Base-by-base conservation (phyloP, 2,888 invertebrate species). In the Scrobipalpa atriplicella region DNA sequence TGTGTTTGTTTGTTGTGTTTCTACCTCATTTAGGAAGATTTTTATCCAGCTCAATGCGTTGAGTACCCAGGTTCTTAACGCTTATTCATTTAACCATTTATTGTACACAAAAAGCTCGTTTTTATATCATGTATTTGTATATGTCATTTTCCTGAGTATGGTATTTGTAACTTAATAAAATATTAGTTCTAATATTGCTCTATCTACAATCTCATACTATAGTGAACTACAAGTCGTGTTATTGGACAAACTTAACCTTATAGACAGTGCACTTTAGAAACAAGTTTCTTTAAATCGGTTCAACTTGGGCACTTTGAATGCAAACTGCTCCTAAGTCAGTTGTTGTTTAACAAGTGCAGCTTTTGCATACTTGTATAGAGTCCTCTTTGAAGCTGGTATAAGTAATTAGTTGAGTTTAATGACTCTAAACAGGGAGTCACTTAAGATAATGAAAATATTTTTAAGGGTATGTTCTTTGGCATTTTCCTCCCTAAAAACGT, bases 291-390 rank as follows among this genome's bases (percentile, higher is more conserved):
- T 52, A 68, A 66, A 69, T 69, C 52, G 64, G 63, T 65, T 60
- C 64, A 41, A 68, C 66, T 68, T 66, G 52, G 65, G 41, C 65
- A 61, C 66, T 69, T 64, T 62, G 68, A 68, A 69, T 63, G 62
- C 65, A 63, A 68, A 71, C 65, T 68, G 43, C 62, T 67, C 61
- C 47, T 36, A 64, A 66, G 62, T 66, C 66, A 63, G 66, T 62
- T 66, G 68, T 69, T 71, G 67, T 64, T 67, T 47, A 67, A 67
- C 68, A 67, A 68, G 70, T 67, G 66, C 65, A 68, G 71, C 71
- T 70, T 67, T 68, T 69, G 60, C 66, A 69, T 69, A 67, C 66
- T 67, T 66, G 68, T 68, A 69, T 70, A 69, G 60, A 56, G 47
- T 41, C 61, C 21, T 60, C 58, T 64, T 66, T 41, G 63, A 38